A percentile compares a stretch with the other conserved stretches of the same genome.
Evolutionary conservation across 2,113 vertebrate genomes (phyloP).

Genomic region (Oceanodroma tethys): DNA sequence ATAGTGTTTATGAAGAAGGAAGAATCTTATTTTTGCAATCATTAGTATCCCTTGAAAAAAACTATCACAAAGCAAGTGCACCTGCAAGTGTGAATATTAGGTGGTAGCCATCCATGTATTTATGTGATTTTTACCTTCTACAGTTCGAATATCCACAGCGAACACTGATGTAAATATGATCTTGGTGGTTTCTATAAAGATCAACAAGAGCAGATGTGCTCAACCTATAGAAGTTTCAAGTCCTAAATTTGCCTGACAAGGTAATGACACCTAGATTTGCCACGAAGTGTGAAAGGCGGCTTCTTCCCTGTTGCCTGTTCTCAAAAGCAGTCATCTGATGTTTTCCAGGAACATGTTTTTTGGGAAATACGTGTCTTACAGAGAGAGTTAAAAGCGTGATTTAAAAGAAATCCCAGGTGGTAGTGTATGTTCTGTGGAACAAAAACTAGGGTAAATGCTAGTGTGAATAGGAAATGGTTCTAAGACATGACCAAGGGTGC

Average conservation of each 20-base stretch:
- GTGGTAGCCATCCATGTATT: neutral
- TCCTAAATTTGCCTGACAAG: neutral
- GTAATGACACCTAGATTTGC: neutral
- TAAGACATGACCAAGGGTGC: neutral
- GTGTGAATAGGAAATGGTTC: neutral
- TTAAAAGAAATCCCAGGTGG: neutral
- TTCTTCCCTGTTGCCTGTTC: neutral
- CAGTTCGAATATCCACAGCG: neutral
- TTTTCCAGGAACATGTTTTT: neutral
- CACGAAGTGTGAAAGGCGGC: neutral
- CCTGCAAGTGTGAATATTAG: neutral
- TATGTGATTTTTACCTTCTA: neutral
- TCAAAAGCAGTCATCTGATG: neutral
- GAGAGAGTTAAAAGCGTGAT: neutral
- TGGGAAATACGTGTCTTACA: neutral
- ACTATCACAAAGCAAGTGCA: neutral
- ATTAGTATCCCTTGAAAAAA: neutral
- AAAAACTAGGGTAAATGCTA: neutral
- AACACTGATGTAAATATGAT: neutral
- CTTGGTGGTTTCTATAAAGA: neutral
- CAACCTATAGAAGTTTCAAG: neutral
- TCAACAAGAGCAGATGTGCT: neutral
- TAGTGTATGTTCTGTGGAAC: neutral
- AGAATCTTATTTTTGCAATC: neutral
- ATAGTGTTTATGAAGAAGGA: neutral